phyloP scores from a whole-genome alignment of 2,888 invertebrate species.

The Brenthis ino region DNA sequence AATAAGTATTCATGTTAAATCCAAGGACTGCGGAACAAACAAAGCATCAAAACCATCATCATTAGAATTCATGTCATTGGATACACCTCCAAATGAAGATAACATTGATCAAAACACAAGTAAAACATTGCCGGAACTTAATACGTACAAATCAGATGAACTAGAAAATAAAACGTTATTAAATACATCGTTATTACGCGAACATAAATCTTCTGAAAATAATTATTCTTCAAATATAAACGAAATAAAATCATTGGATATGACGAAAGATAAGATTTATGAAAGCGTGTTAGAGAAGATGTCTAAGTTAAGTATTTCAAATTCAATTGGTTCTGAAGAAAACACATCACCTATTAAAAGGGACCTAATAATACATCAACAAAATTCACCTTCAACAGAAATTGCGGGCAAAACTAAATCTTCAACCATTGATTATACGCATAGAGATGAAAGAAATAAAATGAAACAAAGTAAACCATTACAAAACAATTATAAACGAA shows the following conservation, averaged over 20 bases:
- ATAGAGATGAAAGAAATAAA: neutral
- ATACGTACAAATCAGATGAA: neutral
- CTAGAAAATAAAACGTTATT: neutral
- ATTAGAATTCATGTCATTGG: neutral
- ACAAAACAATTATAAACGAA: neutral
- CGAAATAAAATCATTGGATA: neutral
- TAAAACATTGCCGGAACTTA: neutral
- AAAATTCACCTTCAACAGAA: neutral
- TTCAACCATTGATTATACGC: neutral
- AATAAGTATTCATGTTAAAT: neutral
- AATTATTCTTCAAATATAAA: neutral
- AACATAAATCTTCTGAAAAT: neutral
- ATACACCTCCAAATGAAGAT: neutral
- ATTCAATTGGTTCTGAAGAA: neutral
- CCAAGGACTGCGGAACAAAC: conserved; percentile 1
- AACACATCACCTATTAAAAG: neutral
- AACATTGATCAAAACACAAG: neutral
- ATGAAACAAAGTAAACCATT: too few relatives aligned
- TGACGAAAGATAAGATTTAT: neutral
- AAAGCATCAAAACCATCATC: neutral
- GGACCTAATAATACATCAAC: neutral
- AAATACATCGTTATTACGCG: too few relatives aligned
- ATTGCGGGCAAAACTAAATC: neutral
- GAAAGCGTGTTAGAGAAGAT: neutral
- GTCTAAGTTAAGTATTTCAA: conserved; percentile 6